Evolutionary conservation across 2,797 vertebrate genomes (phyloP).

Genomic region (Tapera naevia): DNA sequence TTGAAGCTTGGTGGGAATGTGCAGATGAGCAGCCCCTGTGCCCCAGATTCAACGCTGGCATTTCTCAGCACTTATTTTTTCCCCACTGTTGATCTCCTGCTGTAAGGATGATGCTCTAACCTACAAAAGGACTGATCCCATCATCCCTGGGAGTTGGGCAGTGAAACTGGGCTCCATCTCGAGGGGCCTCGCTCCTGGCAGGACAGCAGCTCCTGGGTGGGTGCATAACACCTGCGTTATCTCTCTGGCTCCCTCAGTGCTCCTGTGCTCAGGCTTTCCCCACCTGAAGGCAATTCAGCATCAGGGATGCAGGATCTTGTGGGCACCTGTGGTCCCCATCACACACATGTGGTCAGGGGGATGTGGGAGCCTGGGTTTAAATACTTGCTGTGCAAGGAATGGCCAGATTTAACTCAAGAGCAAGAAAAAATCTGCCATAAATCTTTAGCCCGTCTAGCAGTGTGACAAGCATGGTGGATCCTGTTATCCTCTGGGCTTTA

Average conservation of each 20-base stretch:
- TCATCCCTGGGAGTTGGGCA: accelerated
- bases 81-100: accelerated
- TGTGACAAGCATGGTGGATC: conserved; percentile 48
- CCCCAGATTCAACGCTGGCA: not conserved
- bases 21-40: accelerated
- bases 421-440: not conserved
- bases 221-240: accelerated
- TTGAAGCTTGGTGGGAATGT: not conserved
- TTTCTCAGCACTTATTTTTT: not conserved
- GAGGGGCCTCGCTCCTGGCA: not conserved
- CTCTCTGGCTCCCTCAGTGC: not conserved
- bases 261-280: not conserved
- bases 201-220: not conserved
- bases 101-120: not conserved
- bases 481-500: not conserved
- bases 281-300: not conserved
- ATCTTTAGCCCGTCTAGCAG: conserved; percentile 19
- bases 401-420: conserved; percentile 13
- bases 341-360: accelerated
- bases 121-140: not conserved
- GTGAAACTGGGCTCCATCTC: accelerated
- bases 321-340: accelerated
- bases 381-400: conserved; percentile 16
- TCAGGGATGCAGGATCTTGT: accelerated
- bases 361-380: not conserved